Base-by-base conservation (phyloP, 2,113 vertebrate species). In the Heterocephalus glaber region DNA sequence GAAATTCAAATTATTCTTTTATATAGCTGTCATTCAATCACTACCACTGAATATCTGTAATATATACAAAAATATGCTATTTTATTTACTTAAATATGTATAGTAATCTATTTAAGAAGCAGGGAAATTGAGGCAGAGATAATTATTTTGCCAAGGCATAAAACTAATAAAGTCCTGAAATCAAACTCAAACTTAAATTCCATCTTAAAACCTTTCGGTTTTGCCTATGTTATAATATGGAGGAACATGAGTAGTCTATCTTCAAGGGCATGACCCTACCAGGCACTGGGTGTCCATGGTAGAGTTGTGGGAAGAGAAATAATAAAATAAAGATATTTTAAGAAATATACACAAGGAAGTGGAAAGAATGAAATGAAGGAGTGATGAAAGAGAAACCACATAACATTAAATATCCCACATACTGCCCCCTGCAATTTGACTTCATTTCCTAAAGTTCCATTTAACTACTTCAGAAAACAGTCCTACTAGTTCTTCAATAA, bases 361-460 rank as follows among this genome's bases (percentile, higher is more conserved):
- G 38, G 54, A 22, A 87, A 80, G 54, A 84, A 82, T 79, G 20
- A 8, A 66, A 86, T 79, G 20, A 8, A 66, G 11, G 14, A 17
- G 26, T 38, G 22, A 63, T 41, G 28, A 92, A 54, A 90, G 87
- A 90, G 33, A 80, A 56, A 90, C 13, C 77, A 47, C 5, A n/a
- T 28, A 41, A 19, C 81, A 22, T 56, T 72, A 81, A 85, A 17
- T 77, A 65, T 13, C 56, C 49, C 41, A 79, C n/a, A 41, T 33
- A 56, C 24, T 74, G 4, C n/a, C 41, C 68, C 28, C 19, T 88
- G 54, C 35, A 58, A 41, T 70, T 7, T 74, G 68, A 84, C 56
- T 95, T 93, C 28, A 47, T n/a, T 90, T 70, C 61, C 77, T 95
- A 52, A 74, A 65, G 33, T 86, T 92, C 38, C 54, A 86, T 26